A percentile compares a stretch with the other conserved stretches of the same genome.
phyloP scores from a whole-genome alignment of 2,797 vertebrate species.

The Carduelis carduelis region DNA sequence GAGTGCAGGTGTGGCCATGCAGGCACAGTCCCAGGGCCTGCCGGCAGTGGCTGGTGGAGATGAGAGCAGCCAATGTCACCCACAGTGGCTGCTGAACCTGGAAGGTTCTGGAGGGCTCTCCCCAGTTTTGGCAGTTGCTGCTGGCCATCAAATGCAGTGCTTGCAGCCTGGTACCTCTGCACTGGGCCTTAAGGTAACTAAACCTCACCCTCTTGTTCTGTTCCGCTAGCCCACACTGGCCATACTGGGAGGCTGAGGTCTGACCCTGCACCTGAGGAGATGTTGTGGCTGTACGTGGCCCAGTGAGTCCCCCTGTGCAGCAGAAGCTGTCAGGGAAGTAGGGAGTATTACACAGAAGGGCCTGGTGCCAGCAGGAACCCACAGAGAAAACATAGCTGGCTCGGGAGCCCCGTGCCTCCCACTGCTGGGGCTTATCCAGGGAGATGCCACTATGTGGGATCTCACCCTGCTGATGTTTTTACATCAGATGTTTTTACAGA shows the following conservation, averaged over 20 bases:
- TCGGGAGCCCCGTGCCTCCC: accelerated
- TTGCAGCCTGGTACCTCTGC: accelerated
- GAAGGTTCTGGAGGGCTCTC: not conserved
- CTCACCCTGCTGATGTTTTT: not conserved
- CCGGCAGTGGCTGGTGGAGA: accelerated
- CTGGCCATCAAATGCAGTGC: not conserved
- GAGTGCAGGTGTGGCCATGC: accelerated
- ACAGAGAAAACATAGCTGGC: accelerated
- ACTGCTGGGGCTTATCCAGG: accelerated
- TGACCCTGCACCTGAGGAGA: not conserved
- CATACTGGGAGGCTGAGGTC: not conserved
- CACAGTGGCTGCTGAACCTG: not conserved
- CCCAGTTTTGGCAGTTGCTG: accelerated
- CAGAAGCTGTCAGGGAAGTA: not conserved
- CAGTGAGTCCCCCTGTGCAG: accelerated
- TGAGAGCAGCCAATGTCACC: accelerated
- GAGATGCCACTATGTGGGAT: accelerated
- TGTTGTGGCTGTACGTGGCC: accelerated
- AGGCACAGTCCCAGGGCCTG: accelerated
- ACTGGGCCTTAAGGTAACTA: not conserved
- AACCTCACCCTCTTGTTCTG: accelerated
- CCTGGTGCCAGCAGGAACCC: not conserved
- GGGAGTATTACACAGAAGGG: not conserved
- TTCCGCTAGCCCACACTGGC: accelerated
- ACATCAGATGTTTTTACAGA: not conserved